Base-by-base conservation (phyloP, 2,797 vertebrate species). In the Dallia pectoralis region DNA sequence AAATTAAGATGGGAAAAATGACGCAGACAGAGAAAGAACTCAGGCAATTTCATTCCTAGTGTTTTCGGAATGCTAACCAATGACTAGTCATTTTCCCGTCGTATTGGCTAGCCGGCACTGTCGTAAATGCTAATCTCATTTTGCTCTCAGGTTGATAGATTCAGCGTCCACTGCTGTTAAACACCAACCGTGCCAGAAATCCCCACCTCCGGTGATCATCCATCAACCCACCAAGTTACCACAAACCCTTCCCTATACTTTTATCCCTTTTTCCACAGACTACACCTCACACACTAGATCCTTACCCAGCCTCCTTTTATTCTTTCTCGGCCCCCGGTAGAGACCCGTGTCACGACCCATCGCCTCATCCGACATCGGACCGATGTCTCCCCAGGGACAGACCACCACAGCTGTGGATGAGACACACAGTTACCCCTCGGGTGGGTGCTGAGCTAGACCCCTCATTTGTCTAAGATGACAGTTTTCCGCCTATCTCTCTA, bases 381-480 rank as follows among this genome's bases (percentile, higher is more conserved):
- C 49, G 72, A 59, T 25, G 18, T 82, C 64, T 75, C 69, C 75
- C 70, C 27, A 2, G 67, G 71, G 77, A 69, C 1, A 65, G 18
- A 56, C 36, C 71, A 36, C 56, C 67, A 53, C 44, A 64, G 70
- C 18, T n/a, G 30, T 67, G 77, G 12, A 56, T 65, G 68, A 68
- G 30, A 29, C 73, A 68, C 75, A 53, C 62, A 69, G 64, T 74
- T 70, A 61, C 66, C 75, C 71, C 66, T 8, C 3, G 40, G 71
- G 68, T 15, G 71, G 74, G 74, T 71, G 65, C 53, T 69, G 40
- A 73, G 72, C 76, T 71, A 27, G 22, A 67, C 61, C 65, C 29
- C 61, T 74, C 70, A 79, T 80, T 77, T 75, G 78, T 85, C 77
- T 47, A 48, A 72, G 61, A 67, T n/a, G 76, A 81, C 76, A 71